These are phyloP conservation scores for Fringilla coelebs DNA, from an alignment of 2,797 vertebrate genomes.

Conservation along the genomic window DNA sequence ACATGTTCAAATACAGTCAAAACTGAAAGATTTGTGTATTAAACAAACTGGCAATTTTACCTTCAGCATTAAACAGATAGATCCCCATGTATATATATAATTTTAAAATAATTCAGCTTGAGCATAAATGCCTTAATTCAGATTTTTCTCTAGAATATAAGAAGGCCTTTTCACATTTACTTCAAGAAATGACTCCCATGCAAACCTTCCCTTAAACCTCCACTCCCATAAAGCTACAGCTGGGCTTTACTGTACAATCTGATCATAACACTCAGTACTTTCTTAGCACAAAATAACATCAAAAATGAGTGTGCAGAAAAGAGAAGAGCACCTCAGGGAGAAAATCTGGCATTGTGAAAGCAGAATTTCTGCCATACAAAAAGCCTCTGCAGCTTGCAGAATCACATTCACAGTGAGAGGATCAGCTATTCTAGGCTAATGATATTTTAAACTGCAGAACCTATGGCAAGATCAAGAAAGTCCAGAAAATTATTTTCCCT, in stretches of 20 bases:
- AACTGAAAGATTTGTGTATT: neutral
- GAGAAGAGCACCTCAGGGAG: neutral
- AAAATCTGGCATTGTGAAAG: neutral
- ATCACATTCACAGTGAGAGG: neutral
- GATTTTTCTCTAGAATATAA: neutral
- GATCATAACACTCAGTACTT: neutral
- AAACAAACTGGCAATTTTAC: neutral
- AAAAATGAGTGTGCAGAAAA: neutral
- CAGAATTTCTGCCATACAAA: neutral
- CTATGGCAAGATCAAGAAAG: neutral
- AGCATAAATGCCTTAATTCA: neutral
- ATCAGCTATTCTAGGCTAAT: neutral
- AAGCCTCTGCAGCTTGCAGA: neutral
- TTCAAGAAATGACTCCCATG: neutral
- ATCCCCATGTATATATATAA: neutral
- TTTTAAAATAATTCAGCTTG: neutral
- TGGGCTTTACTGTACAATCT: neutral
- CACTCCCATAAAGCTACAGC: neutral
- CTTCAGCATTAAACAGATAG: neutral
- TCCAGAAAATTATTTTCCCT: neutral
- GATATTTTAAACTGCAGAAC: neutral
- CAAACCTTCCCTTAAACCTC: neutral
- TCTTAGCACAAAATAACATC: neutral
- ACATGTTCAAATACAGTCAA: neutral
- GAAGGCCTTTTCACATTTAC: neutral